phyloP scores from a whole-genome alignment of 2,113 vertebrate genomes.

The Noctilio leporinus region DNA sequence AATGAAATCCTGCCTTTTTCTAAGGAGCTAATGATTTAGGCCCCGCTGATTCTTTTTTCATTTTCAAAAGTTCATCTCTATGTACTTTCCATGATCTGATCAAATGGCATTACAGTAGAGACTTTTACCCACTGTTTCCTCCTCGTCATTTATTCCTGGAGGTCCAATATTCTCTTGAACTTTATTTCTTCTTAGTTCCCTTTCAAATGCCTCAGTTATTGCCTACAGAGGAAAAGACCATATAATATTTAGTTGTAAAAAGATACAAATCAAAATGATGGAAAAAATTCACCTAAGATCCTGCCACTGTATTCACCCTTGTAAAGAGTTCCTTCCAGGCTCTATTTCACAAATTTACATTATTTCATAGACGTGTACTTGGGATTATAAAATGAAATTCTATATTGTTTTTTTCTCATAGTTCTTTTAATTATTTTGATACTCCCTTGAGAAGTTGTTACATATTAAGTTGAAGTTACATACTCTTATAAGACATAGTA shows the following conservation, averaged over 20 bases:
- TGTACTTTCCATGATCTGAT: not conserved
- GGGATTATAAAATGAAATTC: not conserved
- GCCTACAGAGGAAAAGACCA: constrained; percentile 72
- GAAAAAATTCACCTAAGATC: not conserved
- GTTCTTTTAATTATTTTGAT: not conserved
- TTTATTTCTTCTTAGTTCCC: constrained; percentile 83
- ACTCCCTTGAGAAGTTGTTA: not conserved
- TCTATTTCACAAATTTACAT: not conserved
- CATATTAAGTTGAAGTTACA: not conserved
- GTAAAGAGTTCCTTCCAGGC: not conserved
- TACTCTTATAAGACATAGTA: not conserved
- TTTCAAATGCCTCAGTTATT: constrained; percentile 81
- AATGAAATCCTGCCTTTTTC: not conserved
- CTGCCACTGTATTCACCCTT: not conserved
- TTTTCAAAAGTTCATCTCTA: not conserved
- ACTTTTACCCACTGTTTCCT: constrained; percentile 73
- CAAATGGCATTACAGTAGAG: not conserved
- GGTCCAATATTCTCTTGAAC: constrained; percentile 77
- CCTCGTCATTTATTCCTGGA: constrained; percentile 74
- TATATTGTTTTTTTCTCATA: not conserved
- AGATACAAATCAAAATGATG: not conserved
- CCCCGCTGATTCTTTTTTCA: not conserved
- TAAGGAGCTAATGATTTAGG: not conserved
- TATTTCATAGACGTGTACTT: not conserved
- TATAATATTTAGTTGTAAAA: not conserved